Conservation (phyloP, 2,797 vertebrate species). For the Cossypha polioptera region DNA sequence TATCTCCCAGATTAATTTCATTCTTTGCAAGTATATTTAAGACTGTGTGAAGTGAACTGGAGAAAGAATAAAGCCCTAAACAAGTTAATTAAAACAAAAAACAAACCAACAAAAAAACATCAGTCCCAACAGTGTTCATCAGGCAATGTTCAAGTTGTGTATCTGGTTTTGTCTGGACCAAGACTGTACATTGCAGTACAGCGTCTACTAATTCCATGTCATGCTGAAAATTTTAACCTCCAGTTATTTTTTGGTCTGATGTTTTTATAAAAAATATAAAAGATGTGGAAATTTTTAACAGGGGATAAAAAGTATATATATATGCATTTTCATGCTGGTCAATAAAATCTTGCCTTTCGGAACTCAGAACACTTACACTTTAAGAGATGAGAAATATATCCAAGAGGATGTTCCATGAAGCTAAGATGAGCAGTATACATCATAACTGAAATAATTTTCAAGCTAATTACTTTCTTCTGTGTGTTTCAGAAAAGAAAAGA, state of each 20-base stretch:
- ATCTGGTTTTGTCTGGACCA: slow-evolving; percentile 31
- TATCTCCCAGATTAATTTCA: background rate
- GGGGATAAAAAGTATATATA: background rate
- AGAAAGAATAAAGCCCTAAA: background rate
- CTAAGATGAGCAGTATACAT: background rate
- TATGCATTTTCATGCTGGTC: background rate
- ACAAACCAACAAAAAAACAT: background rate
- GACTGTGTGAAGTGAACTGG: background rate
- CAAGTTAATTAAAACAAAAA: background rate
- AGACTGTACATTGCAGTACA: background rate
- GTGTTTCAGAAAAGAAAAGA: background rate
- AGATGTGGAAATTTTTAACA: background rate
- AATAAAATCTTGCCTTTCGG: background rate
- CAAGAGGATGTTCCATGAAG: background rate
- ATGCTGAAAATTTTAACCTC: slow-evolving; percentile 4
- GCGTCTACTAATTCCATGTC: background rate
- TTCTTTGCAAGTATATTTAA: background rate
- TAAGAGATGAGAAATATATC: background rate
- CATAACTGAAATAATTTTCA: background rate
- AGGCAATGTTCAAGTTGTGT: slow-evolving; percentile 13
- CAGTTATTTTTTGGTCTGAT: background rate
- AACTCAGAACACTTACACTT: background rate
- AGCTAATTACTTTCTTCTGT: background rate
- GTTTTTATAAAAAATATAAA: background rate
- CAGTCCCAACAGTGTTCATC: background rate